Conservation (phyloP, 2,797 vertebrate genomes). For the Chromobotia macracanthus region DNA sequence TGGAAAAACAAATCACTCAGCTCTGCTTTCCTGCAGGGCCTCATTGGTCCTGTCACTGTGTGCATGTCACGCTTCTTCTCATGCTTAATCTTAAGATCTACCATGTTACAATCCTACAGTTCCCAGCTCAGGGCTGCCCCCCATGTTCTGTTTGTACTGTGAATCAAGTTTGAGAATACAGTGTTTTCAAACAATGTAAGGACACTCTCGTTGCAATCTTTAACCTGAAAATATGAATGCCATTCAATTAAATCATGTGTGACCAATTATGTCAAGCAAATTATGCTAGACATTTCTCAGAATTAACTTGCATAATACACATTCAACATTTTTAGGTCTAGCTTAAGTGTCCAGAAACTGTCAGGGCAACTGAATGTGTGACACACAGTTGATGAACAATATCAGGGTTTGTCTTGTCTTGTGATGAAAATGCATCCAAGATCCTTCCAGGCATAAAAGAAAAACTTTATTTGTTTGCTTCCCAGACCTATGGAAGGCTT, state of each 20-base stretch:
- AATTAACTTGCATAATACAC: background rate
- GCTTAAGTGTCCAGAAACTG: background rate
- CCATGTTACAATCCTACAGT: background rate
- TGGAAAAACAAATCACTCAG: constrained; percentile 30
- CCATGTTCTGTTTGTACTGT: background rate
- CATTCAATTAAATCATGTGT: background rate
- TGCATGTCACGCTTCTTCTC: constrained; percentile 3
- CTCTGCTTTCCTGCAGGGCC: constrained; percentile 13
- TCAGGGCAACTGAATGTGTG: background rate
- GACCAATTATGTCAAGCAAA: background rate
- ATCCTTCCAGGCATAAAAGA: background rate
- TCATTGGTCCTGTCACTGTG: constrained; percentile 7
- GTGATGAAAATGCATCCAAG: background rate
- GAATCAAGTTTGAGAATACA: constrained; percentile 5
- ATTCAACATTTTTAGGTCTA: background rate
- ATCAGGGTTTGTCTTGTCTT: background rate
- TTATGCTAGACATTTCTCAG: background rate
- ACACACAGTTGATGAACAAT: background rate
- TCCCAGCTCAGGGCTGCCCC: background rate
- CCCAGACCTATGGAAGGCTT: background rate
- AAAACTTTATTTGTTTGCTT: background rate
- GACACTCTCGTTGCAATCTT: background rate
- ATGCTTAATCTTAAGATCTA: background rate
- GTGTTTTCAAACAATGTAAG: background rate
- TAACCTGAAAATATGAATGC: background rate